Base-by-base conservation (phyloP, 2,888 invertebrate species). In the Agonopterix heracliana region DNA sequence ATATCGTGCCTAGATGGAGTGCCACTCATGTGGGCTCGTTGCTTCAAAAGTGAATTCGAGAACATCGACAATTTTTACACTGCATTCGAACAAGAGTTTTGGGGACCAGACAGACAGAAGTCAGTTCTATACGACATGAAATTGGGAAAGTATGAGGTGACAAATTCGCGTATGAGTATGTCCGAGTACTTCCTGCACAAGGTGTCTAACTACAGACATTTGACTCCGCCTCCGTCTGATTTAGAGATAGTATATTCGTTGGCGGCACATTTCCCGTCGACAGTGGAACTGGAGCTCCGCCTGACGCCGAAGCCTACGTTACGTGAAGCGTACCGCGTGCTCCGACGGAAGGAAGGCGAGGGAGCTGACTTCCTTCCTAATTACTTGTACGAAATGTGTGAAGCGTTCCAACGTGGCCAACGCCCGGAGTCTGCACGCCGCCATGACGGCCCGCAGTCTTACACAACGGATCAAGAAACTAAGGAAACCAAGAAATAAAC, bases 321-420 rank as follows among this genome's bases (percentile, higher is more conserved):
- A 57, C 82, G 87, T 43, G 88, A 87, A 56, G 86, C 88, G 41
- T 88, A 88, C 60, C 78, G 79, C 45, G 65, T 84, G 60, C 77
- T 88, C 48, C 81, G 86, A 26, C 83, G 88, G 48, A 77, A 86
- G 59, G 87, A 88, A 59, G 85, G 86, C 46, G 86, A 85, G 51
- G 63, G 78, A 41, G 68, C 78, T 13, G 86, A 88, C 58, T 87
- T 81, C 62, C 66, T 88, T 52, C 88, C 88, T 46, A 88, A 88
- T 65, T 88, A 88, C 61, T 72, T 88, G 62, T 88, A 80, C 63
- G 88, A 88, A 65, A 88, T 88, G 88, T 88, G 88, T 56, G 88
- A 87, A 56, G 81, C 83, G 17, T 88, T 81, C 54, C 88, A 88
- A 56, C 77, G 79, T 45, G 86, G 86, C 11, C 77, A 77, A 49